These are phyloP conservation scores for Leptinotarsa tumamoca DNA, from an alignment of 2,888 invertebrate species.

Conservation along the genomic window DNA sequence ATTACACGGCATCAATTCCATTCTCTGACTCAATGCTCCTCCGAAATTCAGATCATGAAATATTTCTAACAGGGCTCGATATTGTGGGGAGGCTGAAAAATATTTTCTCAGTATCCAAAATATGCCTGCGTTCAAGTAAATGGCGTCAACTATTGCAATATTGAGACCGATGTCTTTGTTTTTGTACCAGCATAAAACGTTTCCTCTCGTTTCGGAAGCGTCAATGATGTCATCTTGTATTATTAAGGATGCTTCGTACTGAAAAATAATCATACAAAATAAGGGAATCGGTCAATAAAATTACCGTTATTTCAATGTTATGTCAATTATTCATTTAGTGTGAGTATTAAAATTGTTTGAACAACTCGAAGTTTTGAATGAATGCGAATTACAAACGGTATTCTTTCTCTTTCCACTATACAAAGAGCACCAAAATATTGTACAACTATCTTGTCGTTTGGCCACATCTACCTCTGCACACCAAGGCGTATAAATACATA, in stretches of 20 bases:
- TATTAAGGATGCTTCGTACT: conserved; percentile 22
- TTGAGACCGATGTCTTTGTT: conserved; percentile 3
- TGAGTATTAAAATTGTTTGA: no score
- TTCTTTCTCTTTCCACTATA: no score
- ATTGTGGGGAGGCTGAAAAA: background rate
- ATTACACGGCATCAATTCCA: background rate
- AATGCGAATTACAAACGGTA: no score
- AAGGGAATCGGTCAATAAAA: background rate
- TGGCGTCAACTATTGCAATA: conserved; percentile 1
- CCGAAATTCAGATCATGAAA: background rate
- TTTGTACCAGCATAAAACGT: conserved; percentile 19
- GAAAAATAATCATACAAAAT: background rate
- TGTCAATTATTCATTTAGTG: no score
- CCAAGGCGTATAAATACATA: no score
- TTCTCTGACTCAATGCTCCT: background rate
- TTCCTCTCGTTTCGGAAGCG: conserved; percentile 10
- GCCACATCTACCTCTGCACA: no score
- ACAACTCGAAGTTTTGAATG: no score
- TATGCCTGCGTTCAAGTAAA: conserved; percentile 8
- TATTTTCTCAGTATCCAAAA: background rate
- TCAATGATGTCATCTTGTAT: conserved; percentile 24
- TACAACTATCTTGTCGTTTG: no score
- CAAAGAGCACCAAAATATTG: no score
- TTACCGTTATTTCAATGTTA: no score
- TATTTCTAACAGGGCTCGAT: background rate